These are phyloP conservation scores for Ictalurus furcatus DNA, from an alignment of 2,113 vertebrate genomes.

Conservation along the genomic window DNA sequence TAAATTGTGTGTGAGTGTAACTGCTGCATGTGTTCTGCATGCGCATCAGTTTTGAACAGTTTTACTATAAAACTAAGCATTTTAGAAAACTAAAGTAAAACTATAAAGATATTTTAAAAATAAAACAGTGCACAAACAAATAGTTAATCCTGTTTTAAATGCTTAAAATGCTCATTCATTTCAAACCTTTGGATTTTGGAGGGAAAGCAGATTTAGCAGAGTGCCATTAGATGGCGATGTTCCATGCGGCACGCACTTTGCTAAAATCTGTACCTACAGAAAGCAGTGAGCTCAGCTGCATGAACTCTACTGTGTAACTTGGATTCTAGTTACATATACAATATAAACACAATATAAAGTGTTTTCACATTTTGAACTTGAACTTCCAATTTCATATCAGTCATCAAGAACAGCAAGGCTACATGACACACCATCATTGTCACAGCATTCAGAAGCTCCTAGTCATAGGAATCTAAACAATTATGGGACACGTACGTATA, in stretches of 20 bases:
- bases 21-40: neutral
- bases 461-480: neutral
- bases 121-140: neutral
- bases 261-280: neutral
- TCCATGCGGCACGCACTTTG: neutral
- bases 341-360: neutral
- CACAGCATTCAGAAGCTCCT: neutral
- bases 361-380: neutral
- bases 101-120: neutral
- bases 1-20: neutral
- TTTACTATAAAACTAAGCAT: neutral
- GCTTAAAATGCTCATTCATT: neutral
- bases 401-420: neutral
- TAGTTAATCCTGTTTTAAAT: neutral
- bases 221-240: constrained; percentile 14
- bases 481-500: neutral
- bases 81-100: neutral
- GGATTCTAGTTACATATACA: neutral
- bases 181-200: neutral
- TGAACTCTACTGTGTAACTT: neutral
- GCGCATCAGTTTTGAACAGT: neutral
- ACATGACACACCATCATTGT: neutral
- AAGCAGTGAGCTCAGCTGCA: neutral
- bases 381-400: neutral
- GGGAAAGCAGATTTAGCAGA: neutral